Evolutionary conservation across 2,113 vertebrate genomes (phyloP).

Genomic region (Myotis davidii): DNA sequence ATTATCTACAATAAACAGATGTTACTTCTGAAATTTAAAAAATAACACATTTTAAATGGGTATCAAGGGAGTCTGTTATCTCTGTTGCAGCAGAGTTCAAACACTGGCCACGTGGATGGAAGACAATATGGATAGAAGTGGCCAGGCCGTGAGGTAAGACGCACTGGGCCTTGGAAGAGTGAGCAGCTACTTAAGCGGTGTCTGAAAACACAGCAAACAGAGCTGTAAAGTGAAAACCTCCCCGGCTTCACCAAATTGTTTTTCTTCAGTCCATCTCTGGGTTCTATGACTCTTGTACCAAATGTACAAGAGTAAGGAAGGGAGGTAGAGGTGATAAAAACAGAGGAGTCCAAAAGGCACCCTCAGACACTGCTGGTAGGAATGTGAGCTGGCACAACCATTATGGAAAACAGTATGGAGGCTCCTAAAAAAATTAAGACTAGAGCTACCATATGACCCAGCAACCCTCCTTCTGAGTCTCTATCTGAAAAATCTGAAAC

Average conservation of each 20-base stretch:
- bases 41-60: background rate
- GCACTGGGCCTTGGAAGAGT: background rate
- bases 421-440: background rate
- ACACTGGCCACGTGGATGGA: background rate
- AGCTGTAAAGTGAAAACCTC: slow-evolving; percentile 21
- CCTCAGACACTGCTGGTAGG: background rate
- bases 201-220: background rate
- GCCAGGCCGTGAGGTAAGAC: background rate
- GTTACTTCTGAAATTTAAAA: slow-evolving; percentile 44
- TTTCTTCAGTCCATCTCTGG: background rate
- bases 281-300: background rate
- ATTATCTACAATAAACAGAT: background rate
- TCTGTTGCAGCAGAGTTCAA: background rate
- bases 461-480: background rate
- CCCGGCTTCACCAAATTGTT: slow-evolving; percentile 42
- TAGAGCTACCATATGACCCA: background rate
- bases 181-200: background rate
- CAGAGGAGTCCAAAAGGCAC: background rate
- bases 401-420: background rate
- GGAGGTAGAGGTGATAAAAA: background rate
- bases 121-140: background rate
- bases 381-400: background rate
- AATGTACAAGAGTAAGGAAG: background rate
- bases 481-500: background rate
- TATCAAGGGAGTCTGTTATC: background rate